phyloP scores from a whole-genome alignment of 2,113 vertebrate species.

The Phaethon lepturus region DNA sequence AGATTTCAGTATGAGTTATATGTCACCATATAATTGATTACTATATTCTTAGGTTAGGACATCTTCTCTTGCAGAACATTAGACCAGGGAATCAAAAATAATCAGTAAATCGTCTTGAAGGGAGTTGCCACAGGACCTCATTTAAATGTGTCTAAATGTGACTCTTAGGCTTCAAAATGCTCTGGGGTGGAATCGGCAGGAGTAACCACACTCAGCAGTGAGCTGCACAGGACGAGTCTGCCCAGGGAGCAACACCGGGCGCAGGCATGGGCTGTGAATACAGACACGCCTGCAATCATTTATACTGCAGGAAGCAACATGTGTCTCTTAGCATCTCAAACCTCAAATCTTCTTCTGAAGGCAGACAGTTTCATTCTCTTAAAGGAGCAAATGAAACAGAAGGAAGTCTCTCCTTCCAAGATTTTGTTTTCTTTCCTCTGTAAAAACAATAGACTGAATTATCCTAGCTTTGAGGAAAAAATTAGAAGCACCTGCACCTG shows the following conservation, averaged over 20 bases:
- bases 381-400: neutral
- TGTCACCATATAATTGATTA: neutral
- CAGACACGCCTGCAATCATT: neutral
- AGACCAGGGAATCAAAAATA: neutral
- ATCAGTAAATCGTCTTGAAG: neutral
- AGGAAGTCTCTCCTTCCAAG: neutral
- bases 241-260: too few species aligned
- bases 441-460: neutral
- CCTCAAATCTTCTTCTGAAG: neutral
- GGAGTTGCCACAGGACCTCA: neutral
- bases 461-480: neutral
- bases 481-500: neutral
- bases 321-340: neutral
- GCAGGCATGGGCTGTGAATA: neutral
- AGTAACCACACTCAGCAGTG: neutral
- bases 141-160: neutral
- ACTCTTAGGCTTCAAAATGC: neutral
- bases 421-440: neutral
- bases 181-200: neutral
- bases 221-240: rapidly evolving
- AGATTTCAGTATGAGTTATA: neutral
- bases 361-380: neutral
- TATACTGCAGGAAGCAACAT: neutral
- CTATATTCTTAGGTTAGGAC: neutral
- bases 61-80: neutral